Evolutionary conservation across 1,140 invertebrate genomes (phyloP).

Genomic region (Gonatopus flavifemur): DNA sequence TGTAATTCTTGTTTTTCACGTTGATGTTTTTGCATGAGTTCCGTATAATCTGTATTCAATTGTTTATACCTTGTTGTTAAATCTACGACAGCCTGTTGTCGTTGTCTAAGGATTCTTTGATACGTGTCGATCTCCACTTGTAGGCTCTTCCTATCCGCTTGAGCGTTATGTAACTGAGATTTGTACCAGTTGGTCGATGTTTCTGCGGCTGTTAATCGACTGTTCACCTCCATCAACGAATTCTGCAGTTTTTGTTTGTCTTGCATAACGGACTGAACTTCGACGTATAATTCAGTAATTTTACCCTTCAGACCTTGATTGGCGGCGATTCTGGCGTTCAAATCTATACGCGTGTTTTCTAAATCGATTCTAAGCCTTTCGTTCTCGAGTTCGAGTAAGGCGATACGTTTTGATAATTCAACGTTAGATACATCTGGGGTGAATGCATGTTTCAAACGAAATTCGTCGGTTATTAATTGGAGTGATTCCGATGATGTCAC

Average conservation of each 20-base stretch:
- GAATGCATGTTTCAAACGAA: conserved; percentile 27
- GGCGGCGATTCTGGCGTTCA: conserved; percentile 38
- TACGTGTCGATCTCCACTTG: conserved; percentile 40
- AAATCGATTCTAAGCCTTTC: conserved; percentile 35
- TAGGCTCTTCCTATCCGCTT: conserved; percentile 35
- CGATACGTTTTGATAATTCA: conserved; percentile 32
- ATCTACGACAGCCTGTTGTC: conserved; percentile 30
- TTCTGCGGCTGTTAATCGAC: conserved; percentile 24
- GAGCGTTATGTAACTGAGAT: conserved; percentile 32
- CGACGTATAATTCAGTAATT: conserved; percentile 37
- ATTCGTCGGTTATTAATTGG: conserved; percentile 34
- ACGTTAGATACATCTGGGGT: conserved; percentile 32
- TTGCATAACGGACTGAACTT: conserved; percentile 32
- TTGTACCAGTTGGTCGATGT: conserved; percentile 43
- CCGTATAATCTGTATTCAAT: conserved; percentile 28
- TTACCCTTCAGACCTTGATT: conserved; percentile 43
- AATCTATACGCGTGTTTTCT: conserved; percentile 35
- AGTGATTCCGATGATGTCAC: conserved; percentile 36
- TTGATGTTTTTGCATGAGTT: conserved; percentile 24
- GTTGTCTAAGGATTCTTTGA: conserved; percentile 32
- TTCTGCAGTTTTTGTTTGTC: conserved; percentile 38
- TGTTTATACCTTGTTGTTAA: conserved; percentile 33
- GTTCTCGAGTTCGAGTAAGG: conserved; percentile 37
- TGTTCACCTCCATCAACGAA: conserved; percentile 27
- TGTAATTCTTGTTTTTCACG: conserved; percentile 29